phyloP scores from a whole-genome alignment of 1,140 invertebrate species.

The Arctopsyche grandis region DNA sequence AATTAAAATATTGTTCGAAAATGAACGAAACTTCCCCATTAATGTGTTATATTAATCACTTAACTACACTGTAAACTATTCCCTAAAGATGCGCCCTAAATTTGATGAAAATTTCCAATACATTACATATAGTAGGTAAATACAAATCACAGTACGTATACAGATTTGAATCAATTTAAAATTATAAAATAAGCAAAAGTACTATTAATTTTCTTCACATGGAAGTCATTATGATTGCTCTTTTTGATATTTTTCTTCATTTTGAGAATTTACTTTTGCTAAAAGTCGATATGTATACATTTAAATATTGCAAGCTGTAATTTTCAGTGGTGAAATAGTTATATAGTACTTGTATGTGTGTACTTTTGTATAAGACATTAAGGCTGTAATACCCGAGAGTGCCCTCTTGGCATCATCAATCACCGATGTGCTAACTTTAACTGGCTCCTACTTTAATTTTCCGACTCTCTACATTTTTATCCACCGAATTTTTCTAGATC shows the following conservation, averaged over 20 bases:
- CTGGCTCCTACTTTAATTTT: conserved; percentile 26
- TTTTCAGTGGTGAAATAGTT: neutral
- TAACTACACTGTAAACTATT: no score
- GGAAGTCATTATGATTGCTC: no score
- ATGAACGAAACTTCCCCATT: no score
- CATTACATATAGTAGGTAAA: no score
- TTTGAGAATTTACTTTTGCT: conserved; percentile 22
- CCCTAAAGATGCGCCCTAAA: no score
- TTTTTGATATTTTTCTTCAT: conserved; percentile 42
- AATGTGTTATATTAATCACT: no score
- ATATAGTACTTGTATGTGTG: neutral
- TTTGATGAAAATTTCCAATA: no score
- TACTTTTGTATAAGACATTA: neutral
- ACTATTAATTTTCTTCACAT: conserved; percentile 23
- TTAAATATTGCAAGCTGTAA: neutral
- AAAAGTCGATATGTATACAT: no score
- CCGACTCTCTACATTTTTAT: conserved; percentile 28
- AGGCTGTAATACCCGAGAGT: conserved; percentile 16
- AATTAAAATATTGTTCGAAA: no score
- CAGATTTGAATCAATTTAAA: conserved; percentile 45
- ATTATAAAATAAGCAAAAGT: conserved; percentile 42
- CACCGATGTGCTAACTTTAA: conserved; percentile 28
- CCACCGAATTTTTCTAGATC: neutral
- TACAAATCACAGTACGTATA: no score
- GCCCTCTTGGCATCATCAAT: conserved; percentile 18